A percentile compares a stretch with the other conserved stretches of the same genome.
Conservation (phyloP, 92 coral and sea anemone species). For the Phenganax subtilis region DNA sequence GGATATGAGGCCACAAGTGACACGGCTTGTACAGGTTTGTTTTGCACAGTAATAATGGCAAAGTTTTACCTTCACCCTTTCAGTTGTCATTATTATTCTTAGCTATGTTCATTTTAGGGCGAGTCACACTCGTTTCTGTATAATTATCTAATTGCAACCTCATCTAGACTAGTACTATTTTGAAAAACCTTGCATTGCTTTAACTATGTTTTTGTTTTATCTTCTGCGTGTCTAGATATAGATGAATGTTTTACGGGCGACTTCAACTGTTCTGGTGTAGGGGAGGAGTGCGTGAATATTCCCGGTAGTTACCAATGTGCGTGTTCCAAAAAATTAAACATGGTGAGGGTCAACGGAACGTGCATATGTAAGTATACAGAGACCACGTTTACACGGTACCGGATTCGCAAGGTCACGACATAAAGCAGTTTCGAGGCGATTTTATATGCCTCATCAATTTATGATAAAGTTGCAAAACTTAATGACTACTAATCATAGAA, state of each 20-base stretch:
- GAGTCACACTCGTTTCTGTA: no score
- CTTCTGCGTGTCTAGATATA: not conserved
- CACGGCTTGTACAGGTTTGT: conserved; percentile 22
- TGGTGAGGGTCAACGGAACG: conserved; percentile 26
- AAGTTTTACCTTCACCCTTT: not conserved
- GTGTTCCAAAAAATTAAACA: conserved; percentile 4
- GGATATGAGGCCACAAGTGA: not conserved
- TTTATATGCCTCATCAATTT: not conserved
- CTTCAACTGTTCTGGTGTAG: not conserved
- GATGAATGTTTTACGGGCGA: conserved; percentile 14
- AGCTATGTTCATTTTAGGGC: no score
- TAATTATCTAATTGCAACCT: no score
- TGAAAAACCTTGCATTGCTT: not conserved
- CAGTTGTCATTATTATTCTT: not conserved
- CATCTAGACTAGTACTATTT: no score
- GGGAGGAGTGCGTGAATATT: conserved; percentile 20
- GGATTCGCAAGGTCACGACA: not conserved
- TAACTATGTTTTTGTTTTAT: not conserved
- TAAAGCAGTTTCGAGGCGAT: not conserved
- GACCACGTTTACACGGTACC: not conserved
- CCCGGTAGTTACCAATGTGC: conserved; percentile 15
- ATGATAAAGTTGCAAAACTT: not conserved
- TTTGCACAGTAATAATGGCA: not conserved
- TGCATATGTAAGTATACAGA: conserved; percentile 20
- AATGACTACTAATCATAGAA: no score